These are phyloP conservation scores for Thripadectes ignobilis DNA, from an alignment of 2,797 vertebrate species.

Conservation along the genomic window DNA sequence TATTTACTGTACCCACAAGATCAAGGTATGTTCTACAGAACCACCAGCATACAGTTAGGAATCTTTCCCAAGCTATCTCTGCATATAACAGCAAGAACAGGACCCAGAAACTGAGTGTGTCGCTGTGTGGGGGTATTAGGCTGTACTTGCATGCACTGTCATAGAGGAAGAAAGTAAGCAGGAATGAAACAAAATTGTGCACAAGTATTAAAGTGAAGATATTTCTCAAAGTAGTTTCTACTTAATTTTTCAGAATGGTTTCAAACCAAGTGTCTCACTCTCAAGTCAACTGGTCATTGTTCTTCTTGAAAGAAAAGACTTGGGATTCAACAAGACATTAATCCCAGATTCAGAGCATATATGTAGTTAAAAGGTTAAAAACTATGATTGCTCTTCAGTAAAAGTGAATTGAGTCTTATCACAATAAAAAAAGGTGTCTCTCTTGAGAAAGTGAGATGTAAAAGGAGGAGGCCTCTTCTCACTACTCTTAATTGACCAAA, in stretches of 20 bases:
- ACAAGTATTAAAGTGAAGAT: neutral
- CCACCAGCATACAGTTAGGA: neutral
- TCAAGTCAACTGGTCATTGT: neutral
- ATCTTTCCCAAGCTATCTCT: neutral
- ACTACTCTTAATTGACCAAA: neutral
- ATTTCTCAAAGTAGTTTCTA: neutral
- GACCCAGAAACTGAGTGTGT: neutral
- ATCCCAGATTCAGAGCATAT: neutral
- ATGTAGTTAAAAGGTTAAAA: neutral
- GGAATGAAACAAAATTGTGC: neutral
- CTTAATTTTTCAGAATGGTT: neutral
- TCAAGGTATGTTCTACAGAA: neutral
- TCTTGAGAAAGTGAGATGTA: neutral
- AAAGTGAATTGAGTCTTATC: neutral
- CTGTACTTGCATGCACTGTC: fast-evolving
- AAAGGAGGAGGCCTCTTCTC: neutral
- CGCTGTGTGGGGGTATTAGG: neutral
- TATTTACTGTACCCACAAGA: neutral
- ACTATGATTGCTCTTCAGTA: neutral
- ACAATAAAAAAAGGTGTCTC: neutral
- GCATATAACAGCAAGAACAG: neutral
- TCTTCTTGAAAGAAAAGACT: neutral
- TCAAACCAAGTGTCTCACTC: neutral
- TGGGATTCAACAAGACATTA: neutral
- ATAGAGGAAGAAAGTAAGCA: neutral